These are phyloP conservation scores for Solea solea DNA, from an alignment of 2,113 vertebrate species.

Conservation along the genomic window DNA sequence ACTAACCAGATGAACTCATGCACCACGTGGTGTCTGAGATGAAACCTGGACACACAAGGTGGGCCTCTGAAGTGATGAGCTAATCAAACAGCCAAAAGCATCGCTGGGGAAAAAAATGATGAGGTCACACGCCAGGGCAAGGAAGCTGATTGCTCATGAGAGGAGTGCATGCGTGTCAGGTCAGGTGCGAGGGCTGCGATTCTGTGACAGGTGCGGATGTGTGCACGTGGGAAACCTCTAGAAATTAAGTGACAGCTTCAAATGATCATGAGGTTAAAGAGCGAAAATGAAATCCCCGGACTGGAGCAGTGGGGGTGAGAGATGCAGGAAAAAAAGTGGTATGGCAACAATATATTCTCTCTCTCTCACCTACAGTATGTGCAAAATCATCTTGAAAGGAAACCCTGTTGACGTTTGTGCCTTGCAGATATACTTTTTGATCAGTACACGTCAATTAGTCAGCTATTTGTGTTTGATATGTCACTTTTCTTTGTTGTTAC, in stretches of 20 bases:
- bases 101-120: conserved; percentile 17
- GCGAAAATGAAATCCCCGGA: conserved; percentile 24
- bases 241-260: conserved; percentile 48
- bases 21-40: conserved; percentile 20
- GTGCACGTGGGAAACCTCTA: conserved; percentile 17
- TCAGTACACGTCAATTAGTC: no score
- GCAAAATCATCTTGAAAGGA: no score
- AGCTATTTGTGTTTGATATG: no score
- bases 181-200: neutral
- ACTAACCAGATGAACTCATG: conserved; percentile 15
- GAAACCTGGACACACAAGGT: conserved; percentile 30
- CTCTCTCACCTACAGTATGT: no score
- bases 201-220: neutral
- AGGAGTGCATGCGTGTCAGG: conserved; percentile 2
- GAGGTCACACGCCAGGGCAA: conserved; percentile 22
- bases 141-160: conserved; percentile 28
- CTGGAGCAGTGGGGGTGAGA: conserved; percentile 1
- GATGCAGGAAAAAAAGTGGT: conserved; percentile 9
- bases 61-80: conserved; percentile 31
- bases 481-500: no score
- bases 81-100: conserved; percentile 44
- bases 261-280: conserved; percentile 22
- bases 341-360: no score
- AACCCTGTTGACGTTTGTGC: no score
- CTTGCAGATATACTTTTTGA: no score